Evolutionary conservation across 2,113 vertebrate genomes (phyloP).

Genomic region (Montifringilla adamsi): DNA sequence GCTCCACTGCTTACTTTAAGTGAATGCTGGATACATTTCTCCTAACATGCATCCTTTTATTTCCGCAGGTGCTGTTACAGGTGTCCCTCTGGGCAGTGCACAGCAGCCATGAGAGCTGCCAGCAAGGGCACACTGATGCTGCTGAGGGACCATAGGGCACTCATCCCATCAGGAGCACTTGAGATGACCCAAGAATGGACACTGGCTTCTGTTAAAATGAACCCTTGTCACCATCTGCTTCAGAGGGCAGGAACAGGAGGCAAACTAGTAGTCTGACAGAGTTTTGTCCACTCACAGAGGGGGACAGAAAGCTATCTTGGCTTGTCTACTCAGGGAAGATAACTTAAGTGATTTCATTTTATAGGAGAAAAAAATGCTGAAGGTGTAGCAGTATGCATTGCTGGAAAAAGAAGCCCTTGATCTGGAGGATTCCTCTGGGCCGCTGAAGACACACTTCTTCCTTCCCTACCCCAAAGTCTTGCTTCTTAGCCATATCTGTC

Average conservation of each 20-base stretch:
- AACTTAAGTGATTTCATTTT: not conserved
- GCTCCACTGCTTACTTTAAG: not conserved
- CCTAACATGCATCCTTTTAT: not conserved
- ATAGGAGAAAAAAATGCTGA: not conserved
- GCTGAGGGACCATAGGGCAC: rapidly evolving
- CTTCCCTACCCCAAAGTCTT: not conserved
- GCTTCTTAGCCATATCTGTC: not conserved
- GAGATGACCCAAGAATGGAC: not conserved
- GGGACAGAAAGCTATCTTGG: not conserved
- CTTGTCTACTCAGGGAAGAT: not conserved
- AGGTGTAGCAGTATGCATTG: not conserved
- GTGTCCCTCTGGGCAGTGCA: rapidly evolving
- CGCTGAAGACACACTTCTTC: not conserved
- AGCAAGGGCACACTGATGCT: not conserved
- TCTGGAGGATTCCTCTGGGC: not conserved
- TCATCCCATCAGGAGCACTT: not conserved
- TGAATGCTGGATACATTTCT: not conserved
- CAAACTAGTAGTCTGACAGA: not conserved
- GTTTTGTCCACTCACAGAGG: not conserved
- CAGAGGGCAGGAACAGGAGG: not conserved
- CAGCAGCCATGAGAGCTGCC: not conserved
- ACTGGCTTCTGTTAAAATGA: not conserved
- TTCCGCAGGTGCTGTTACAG: not conserved
- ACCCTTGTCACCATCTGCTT: not conserved
- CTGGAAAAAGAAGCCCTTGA: not conserved